Evolutionary conservation across 2,797 vertebrate species (phyloP), one percentile per base, ranked within the genome.

Genomic region (Melanogrammus aeglefinus): DNA sequence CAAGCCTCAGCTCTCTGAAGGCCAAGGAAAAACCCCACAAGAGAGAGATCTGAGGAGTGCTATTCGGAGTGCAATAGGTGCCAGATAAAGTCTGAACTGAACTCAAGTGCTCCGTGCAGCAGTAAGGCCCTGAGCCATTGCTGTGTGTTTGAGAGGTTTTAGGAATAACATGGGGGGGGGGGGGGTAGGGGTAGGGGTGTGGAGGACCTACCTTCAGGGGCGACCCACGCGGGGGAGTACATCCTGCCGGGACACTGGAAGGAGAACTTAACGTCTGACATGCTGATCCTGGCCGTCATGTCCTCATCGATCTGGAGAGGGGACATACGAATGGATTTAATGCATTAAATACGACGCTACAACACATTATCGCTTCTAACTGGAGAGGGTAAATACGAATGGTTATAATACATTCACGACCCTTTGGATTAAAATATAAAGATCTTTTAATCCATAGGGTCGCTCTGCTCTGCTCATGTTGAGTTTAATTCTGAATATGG

Each of bases 241-340:
- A 99, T 99, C 87, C 96, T 95, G 80, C 98, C 97, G 0, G 97
- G 96, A 91, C 97, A 99, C 93, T 99, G 98, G 93, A 99, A 99
- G 81, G 97, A 98, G 90, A 99, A 97, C 91, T 99, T 99, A 63
- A 96, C 98, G 0, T 99, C 98, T 0, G 97, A 96, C 98, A 99
- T 99, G 92, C 97, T 98, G 93, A 99, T 96, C 72, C 98, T 95
- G 1, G 97, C 97, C 0, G 97, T 99, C 97, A 98, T 98, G 88
- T 99, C 98, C 91, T 99, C 98, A 0, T 99, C 98, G 8, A 99
- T 97, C 97, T 99, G 92, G 51, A 74, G 78, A 35, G 4, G 33
- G 63, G 63, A 69, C 24, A 69, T 24, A 27, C 3, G 63, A 69
- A 69, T 10, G 63, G n/a, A 12, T 69, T 69, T 27, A 69, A 27